Percentiles rank a stretch among this genome's conserved stretches.
These are phyloP conservation scores for Meandrusa payeni DNA, from an alignment of 2,888 invertebrate species.

Conservation along the genomic window DNA sequence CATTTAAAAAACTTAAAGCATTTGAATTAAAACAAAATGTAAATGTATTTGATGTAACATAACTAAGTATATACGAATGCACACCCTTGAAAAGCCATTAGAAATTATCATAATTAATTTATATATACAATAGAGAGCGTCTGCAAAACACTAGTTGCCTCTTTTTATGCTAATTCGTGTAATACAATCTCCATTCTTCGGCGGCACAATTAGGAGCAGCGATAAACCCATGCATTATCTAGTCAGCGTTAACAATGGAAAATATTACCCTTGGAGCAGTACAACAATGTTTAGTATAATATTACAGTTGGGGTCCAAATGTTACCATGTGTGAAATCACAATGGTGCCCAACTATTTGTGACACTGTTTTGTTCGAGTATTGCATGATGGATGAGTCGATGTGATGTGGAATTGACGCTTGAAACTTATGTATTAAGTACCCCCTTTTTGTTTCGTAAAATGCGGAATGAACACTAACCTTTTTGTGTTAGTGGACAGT, in stretches of 20 bases:
- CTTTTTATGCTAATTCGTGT: constrained; percentile 73
- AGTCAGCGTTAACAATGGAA: constrained; percentile 65
- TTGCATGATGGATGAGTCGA: constrained; percentile 55
- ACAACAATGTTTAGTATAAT: constrained; percentile 76
- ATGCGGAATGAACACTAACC: too few relatives aligned
- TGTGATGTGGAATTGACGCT: constrained; percentile 18
- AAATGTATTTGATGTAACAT: too few relatives aligned
- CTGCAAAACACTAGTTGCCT: constrained; percentile 38
- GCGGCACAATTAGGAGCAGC: constrained; percentile 66
- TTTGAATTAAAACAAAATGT: too few relatives aligned
- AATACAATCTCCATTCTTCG: constrained; percentile 72
- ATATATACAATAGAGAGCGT: constrained; percentile 51
- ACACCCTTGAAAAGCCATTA: constrained; percentile 36
- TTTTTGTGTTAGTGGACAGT: too few relatives aligned
- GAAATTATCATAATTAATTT: constrained; percentile 67
- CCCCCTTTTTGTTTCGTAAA: too few relatives aligned
- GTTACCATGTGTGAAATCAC: constrained; percentile 72
- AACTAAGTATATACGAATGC: constrained; percentile 19
- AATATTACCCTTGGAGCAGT: constrained; percentile 57
- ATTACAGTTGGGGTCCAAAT: constrained; percentile 71
- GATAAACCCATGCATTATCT: constrained; percentile 79
- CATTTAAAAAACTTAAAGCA: too few relatives aligned
- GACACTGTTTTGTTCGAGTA: constrained; percentile 44
- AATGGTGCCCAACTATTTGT: constrained; percentile 56
- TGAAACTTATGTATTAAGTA: too few relatives aligned